Conservation (phyloP, 2,113 vertebrate species). For the Gambusia affinis region DNA sequence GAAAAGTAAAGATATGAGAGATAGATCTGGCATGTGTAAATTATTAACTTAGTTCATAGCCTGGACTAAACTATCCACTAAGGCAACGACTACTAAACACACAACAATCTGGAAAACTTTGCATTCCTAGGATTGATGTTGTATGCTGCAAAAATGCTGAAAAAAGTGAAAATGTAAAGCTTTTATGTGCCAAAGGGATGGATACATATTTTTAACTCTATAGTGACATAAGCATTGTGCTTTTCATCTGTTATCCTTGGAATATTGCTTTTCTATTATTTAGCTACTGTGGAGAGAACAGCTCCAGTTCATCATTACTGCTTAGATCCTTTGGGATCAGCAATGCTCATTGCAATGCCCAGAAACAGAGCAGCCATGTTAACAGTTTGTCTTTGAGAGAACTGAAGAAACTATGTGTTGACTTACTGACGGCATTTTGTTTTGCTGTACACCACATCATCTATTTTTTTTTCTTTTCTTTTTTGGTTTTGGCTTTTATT, state of each 20-base stretch:
- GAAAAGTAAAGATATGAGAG: not conserved
- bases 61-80: not conserved
- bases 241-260: not conserved
- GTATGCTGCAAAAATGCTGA: not conserved
- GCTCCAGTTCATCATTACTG: not conserved
- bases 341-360: not conserved
- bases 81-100: no score
- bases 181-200: not conserved
- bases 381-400: slow-evolving; percentile 17
- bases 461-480: slow-evolving; percentile 13
- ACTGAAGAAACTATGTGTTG: slow-evolving; percentile 26
- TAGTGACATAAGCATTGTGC: not conserved
- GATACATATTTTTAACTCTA: not conserved
- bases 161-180: not conserved
- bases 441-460: not conserved
- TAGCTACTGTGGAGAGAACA: not conserved
- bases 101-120: not conserved
- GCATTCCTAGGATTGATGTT: not conserved
- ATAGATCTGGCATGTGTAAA: not conserved
- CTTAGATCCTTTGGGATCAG: not conserved
- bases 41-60: not conserved
- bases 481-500: slow-evolving; percentile 27
- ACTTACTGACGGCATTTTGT: slow-evolving; percentile 22
- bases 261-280: not conserved
- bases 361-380: slow-evolving; percentile 18